phyloP scores from a whole-genome alignment of 2,888 invertebrate species.

The Chymomyza caudatula region DNA sequence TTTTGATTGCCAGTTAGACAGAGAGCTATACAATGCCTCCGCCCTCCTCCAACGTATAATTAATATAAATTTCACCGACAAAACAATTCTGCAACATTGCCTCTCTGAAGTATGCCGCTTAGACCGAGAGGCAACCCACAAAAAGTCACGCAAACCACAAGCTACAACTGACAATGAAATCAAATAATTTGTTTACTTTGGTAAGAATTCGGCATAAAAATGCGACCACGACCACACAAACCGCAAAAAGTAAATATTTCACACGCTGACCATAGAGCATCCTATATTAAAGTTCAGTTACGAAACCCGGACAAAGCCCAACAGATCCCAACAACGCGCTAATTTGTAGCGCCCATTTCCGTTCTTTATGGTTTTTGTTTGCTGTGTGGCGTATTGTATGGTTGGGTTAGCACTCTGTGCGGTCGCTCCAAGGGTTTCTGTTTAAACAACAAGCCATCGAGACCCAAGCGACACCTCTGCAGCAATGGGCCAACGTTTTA shows the following conservation, averaged over 20 bases:
- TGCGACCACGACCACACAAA: constrained; percentile 33
- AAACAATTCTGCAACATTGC: constrained; percentile 30
- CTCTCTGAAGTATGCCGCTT: constrained; percentile 60
- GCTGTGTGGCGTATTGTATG: constrained; percentile 10
- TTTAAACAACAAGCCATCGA: not conserved
- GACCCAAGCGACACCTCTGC: not conserved
- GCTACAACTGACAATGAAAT: constrained; percentile 40
- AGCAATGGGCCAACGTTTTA: not conserved
- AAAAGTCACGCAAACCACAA: constrained; percentile 36
- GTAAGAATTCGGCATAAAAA: constrained; percentile 45
- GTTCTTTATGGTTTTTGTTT: constrained; percentile 53
- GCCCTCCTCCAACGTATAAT: constrained; percentile 44
- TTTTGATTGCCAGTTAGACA: constrained; percentile 49
- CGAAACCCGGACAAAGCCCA: not conserved
- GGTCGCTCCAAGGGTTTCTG: constrained; percentile 18
- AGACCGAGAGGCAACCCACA: constrained; percentile 39
- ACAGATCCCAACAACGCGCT: constrained; percentile 33
- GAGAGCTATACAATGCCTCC: constrained; percentile 5
- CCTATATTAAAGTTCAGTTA: not conserved
- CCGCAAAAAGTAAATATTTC: constrained; percentile 21
- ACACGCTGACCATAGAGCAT: constrained; percentile 33
- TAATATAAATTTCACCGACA: constrained; percentile 50
- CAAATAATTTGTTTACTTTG: constrained; percentile 71
- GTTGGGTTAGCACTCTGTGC: constrained; percentile 39
- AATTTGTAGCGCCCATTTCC: constrained; percentile 71